Evolutionary conservation across 2,888 invertebrate species (phyloP), one percentile per base, ranked within the genome.

Genomic region (Spilarctia lutea): DNA sequence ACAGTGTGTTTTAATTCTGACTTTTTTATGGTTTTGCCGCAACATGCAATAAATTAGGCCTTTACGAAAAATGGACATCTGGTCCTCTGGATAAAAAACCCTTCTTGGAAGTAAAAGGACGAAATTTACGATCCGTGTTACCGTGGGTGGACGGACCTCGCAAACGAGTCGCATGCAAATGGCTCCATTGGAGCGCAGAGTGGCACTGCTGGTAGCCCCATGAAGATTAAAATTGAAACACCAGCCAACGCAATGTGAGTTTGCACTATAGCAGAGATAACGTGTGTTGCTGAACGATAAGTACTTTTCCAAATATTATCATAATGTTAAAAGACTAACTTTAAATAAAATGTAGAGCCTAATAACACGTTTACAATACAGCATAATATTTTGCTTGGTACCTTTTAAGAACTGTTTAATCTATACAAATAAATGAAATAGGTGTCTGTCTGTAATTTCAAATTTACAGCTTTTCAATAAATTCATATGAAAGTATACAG

Each of bases 81-180:
- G 94, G 90, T 94, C 90, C 91, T 90, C 87, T 87, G 91, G 86
- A 92, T 93, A 70, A 94, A 92, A 93, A 92, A 85, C 88, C 91
- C 91, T 92, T 88, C 92, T 92, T 92, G 89, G 91, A 93, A 93
- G 93, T 92, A 93, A 94, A 94, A 94, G 93, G 94, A 94, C 93
- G 90, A 93, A 95, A 95, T 95, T 94, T 95, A 95, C 94, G 95
- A 93, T 90, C 93, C 91, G 90, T 91, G 92, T 94, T 93, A 91
- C 92, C 92, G 93, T 93, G 94, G 93, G 94, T 94, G 92, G 94
- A 91, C 91, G 91, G 91, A 90, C 89, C 89, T 90, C 93, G 92
- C 92, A 93, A 92, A 94, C 94, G 93, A 92, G 91, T 88, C 91
- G 94, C 94, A 95, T 95, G 95, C 94, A 95, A 95, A 95, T 95